Conservation (phyloP, 2,888 invertebrate species). For the Emmelina monodactyla region DNA sequence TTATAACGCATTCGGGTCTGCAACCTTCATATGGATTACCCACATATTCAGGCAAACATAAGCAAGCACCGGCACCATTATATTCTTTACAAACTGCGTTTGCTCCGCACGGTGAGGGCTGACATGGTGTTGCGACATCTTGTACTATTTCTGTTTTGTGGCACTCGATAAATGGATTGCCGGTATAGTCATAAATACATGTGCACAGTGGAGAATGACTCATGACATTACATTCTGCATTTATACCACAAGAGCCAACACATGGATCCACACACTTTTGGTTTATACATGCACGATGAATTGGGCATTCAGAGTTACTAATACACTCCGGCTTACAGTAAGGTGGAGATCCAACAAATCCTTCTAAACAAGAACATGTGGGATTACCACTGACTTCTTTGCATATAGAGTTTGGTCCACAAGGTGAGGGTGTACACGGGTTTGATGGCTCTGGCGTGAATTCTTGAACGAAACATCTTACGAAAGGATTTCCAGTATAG, state of each 20-base stretch:
- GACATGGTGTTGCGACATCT: constrained; percentile 62
- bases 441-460: constrained; percentile 59
- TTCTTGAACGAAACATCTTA: constrained; percentile 66
- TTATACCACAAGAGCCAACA: constrained; percentile 72
- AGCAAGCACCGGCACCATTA: constrained; percentile 70
- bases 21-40: constrained; percentile 83
- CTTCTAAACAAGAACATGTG: constrained; percentile 76
- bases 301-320: constrained; percentile 77
- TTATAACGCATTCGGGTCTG: constrained; percentile 74
- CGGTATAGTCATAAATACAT: constrained; percentile 72
- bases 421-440: constrained; percentile 81
- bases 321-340: constrained; percentile 83
- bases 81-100: constrained; percentile 71
- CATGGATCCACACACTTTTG: constrained; percentile 82
- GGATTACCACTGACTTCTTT: constrained; percentile 71
- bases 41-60: constrained; percentile 72
- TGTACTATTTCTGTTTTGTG: constrained; percentile 32
- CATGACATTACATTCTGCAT: constrained; percentile 77
- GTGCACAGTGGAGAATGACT: constrained; percentile 78
- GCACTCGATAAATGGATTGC: constrained; percentile 80
- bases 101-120: constrained; percentile 71
- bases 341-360: constrained; percentile 74
- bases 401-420: constrained; percentile 81
- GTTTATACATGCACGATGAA: constrained; percentile 75
- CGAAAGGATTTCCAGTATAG: constrained; percentile 79